Percentiles rank a stretch among this genome's conserved stretches.
These are phyloP conservation scores for Ispidina picta DNA, from an alignment of 2,797 vertebrate species.

Conservation along the genomic window DNA sequence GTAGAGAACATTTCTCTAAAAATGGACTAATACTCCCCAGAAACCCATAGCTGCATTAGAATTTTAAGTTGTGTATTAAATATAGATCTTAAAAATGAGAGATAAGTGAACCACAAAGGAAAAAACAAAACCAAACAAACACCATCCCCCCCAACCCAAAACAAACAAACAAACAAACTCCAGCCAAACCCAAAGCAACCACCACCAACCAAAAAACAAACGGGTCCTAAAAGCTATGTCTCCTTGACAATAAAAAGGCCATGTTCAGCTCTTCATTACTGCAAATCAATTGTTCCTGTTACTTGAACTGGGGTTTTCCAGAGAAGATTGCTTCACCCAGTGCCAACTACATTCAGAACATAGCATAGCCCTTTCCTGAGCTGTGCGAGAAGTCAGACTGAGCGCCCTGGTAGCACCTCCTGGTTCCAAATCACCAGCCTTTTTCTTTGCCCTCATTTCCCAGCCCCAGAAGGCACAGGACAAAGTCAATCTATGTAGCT, in stretches of 20 bases:
- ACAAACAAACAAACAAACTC: too few relatives aligned
- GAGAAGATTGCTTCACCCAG: neutral
- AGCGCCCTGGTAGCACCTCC: neutral
- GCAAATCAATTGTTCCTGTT: neutral
- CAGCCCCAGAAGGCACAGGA: neutral
- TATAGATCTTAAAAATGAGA: neutral
- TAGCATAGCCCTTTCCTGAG: neutral
- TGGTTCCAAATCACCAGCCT: neutral
- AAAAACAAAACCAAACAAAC: neutral
- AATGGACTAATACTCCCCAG: rapidly evolving
- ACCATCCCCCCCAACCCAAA: too few relatives aligned
- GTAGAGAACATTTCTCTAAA: neutral
- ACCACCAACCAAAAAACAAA: neutral
- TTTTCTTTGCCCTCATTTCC: neutral
- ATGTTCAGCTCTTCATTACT: neutral
- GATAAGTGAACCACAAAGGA: neutral
- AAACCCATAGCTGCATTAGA: neutral
- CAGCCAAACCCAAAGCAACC: too few relatives aligned
- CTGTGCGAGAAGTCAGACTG: neutral
- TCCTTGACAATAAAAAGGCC: neutral
- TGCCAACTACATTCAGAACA: neutral
- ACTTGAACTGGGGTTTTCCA: neutral
- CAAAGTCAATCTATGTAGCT: neutral
- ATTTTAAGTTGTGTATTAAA: neutral
- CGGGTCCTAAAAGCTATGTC: neutral